Evolutionary conservation across 2,797 vertebrate genomes (phyloP), one percentile per base, ranked within the genome.

Genomic region (Manis pentadactyla): DNA sequence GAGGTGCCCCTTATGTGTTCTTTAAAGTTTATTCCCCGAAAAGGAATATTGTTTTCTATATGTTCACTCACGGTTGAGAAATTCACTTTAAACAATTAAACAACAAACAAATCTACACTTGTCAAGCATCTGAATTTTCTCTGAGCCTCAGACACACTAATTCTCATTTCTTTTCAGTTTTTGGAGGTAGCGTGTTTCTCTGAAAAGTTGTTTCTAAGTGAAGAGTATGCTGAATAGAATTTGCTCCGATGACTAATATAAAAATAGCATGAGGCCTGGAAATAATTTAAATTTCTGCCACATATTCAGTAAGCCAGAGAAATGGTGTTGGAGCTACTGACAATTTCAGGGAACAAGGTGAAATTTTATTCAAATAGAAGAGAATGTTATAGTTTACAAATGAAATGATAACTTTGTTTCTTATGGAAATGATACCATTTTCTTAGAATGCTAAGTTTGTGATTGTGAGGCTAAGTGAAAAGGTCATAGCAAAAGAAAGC

Each of bases 181-280:
- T 2, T 71, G 59, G 63, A 92, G 7, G 2, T 12, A 18, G 15
- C 5, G 13, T 92, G 82, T 96, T 94, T 66, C 31, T 93, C 59
- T 95, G 64, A 98, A 97, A 98, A 97, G 12, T 64, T 95, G 83
- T 77, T 87, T 95, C 87, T 92, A 92, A 92, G 69, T 53, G 42
- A 75, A n/a, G 19, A 98, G 91, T 27, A 31, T 64, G 25, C 89
- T 87, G 94, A 97, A 71, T 61, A 98, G 79, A 96, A 95, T 96
- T 96, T 96, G 31, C 77, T 98, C 96, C 89, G 94, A 91, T 96
- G 96, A 93, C 94, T 95, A 92, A 98, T 92, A 77, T 81, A 98
- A 97, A 98, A 98, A 98, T 97, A 98, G 95, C 91, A 23, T 18
- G 64, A 93, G 85, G 87, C 97, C 98, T 98, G 98, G 97, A 98